These are phyloP conservation scores for Myodes glareolus DNA, from an alignment of 2,113 vertebrate species.

Conservation along the genomic window DNA sequence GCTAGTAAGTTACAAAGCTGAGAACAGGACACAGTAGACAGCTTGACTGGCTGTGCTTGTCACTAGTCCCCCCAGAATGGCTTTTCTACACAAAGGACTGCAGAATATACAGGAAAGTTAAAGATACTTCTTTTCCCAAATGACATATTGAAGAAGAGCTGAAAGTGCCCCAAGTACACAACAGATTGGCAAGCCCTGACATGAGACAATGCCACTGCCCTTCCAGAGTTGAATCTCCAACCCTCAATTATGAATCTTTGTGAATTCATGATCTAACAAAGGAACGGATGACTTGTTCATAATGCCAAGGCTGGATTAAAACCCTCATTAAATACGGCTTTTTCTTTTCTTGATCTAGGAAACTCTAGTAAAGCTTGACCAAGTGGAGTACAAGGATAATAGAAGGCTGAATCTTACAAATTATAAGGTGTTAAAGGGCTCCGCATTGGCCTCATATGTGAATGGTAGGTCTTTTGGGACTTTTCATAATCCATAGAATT, in stretches of 20 bases:
- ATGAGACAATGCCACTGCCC: background rate
- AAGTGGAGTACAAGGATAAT: background rate
- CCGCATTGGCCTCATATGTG: background rate
- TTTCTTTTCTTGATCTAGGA: background rate
- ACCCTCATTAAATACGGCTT: background rate
- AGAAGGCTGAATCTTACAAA: constrained; percentile 40
- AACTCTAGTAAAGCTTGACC: background rate
- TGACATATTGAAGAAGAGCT: constrained; percentile 14
- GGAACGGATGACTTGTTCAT: background rate
- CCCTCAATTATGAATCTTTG: background rate
- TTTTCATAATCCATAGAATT: background rate
- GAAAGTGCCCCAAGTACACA: constrained; percentile 6
- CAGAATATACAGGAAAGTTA: constrained; percentile 33
- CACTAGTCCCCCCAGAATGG: background rate
- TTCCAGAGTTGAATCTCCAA: background rate
- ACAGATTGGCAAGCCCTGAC: background rate
- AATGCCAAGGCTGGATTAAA: background rate
- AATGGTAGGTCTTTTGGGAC: background rate
- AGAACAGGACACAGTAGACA: background rate
- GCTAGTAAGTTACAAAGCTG: background rate
- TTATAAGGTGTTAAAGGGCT: background rate
- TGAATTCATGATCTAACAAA: background rate
- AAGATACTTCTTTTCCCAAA: background rate
- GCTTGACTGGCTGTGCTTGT: background rate
- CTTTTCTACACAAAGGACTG: background rate